phyloP scores from a whole-genome alignment of 1,140 invertebrate species.

The Zaprionus gabonicus region DNA sequence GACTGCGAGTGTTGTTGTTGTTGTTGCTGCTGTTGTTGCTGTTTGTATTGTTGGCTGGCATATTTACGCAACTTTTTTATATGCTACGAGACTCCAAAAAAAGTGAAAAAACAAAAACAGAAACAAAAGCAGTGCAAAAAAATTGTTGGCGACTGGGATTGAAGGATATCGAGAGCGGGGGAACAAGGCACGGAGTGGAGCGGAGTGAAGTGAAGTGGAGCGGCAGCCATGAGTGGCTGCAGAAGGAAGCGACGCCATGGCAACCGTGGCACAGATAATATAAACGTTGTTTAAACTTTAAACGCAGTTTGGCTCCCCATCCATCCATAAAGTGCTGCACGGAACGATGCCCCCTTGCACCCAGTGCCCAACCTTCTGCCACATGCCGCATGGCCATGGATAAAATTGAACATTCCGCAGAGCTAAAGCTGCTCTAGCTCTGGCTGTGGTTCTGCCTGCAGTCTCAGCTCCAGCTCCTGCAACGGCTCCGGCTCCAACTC shows the following conservation, averaged over 20 bases:
- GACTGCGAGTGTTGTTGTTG: slow-evolving; percentile 1
- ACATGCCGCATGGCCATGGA: slow-evolving; percentile 47
- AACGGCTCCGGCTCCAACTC: slow-evolving; percentile 4
- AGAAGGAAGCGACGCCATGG: slow-evolving; percentile 18
- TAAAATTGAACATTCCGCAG: slow-evolving; percentile 71
- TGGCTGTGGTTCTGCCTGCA: slow-evolving; percentile 16
- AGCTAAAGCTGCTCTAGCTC: slow-evolving; percentile 9
- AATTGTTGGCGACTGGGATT: slow-evolving; percentile 57
- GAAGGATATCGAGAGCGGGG: slow-evolving; percentile 34
- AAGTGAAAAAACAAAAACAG: slow-evolving; percentile 29
- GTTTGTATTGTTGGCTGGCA: slow-evolving; percentile 52
- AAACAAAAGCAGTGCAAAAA: slow-evolving; percentile 23
- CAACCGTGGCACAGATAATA: slow-evolving; percentile 58
- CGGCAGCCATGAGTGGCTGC: neutral
- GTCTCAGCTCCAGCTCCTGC: slow-evolving; percentile 18
- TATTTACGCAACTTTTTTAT: slow-evolving; percentile 76
- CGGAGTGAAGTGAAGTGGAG: neutral
- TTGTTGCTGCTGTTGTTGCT: slow-evolving; percentile 29
- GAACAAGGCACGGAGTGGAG: neutral
- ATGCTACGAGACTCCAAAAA: slow-evolving; percentile 45
- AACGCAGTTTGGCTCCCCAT: slow-evolving; percentile 46
- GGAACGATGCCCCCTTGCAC: slow-evolving; percentile 46
- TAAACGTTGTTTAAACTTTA: slow-evolving; percentile 80
- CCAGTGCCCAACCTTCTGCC: neutral
- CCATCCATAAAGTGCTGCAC: slow-evolving; percentile 71